Conservation (phyloP, 2,888 invertebrate species). For the Leptopilina myrica region DNA sequence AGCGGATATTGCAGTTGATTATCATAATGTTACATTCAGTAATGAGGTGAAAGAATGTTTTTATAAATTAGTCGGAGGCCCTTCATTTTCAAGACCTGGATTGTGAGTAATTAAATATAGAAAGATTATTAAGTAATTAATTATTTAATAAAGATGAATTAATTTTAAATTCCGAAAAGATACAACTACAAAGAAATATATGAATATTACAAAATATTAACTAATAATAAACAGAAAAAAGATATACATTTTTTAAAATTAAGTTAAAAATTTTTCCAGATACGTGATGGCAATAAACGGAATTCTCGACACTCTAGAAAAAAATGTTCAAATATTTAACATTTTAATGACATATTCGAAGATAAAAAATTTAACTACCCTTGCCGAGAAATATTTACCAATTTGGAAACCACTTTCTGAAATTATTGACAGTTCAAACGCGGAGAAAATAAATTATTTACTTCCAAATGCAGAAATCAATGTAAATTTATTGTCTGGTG, state of each 20-base stretch:
- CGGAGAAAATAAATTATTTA: constrained; percentile 54
- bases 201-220: neutral
- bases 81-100: constrained; percentile 63
- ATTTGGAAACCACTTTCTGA: constrained; percentile 68
- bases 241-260: neutral
- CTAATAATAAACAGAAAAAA: neutral
- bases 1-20: constrained; percentile 67
- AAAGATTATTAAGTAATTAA: too few species aligned
- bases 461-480: constrained; percentile 69
- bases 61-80: constrained; percentile 60
- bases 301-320: constrained; percentile 60
- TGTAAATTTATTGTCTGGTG: constrained; percentile 65
- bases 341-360: constrained; percentile 58
- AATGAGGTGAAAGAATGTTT: constrained; percentile 59
- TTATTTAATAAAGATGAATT: too few species aligned
- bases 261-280: constrained; percentile 46
- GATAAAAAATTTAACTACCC: constrained; percentile 59
- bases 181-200: too few species aligned
- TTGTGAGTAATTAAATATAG: constrained; percentile 55
- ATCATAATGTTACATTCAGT: constrained; percentile 60
- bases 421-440: constrained; percentile 59
- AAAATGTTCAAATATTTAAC: constrained; percentile 65
- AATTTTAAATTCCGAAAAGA: too few species aligned
- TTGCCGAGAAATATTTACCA: constrained; percentile 65
- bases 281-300: constrained; percentile 62